These are phyloP conservation scores for Gambusia affinis DNA, from an alignment of 2,113 vertebrate species.

Conservation along the genomic window DNA sequence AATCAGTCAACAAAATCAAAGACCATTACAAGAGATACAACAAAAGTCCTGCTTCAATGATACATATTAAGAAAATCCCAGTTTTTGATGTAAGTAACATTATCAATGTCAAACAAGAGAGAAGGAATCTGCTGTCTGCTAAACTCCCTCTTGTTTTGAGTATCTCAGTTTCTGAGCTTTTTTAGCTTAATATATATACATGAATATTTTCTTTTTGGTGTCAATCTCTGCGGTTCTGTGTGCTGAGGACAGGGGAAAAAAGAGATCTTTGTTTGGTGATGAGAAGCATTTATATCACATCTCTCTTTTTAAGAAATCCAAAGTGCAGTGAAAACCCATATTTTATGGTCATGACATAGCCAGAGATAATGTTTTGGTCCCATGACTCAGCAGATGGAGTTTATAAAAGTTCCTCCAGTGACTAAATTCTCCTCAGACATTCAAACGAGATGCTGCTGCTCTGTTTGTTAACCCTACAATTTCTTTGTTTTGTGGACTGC, in stretches of 20 bases:
- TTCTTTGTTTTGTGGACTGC: slow-evolving; percentile 7
- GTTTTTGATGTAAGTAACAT: too few relatives aligned
- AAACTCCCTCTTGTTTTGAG: neutral
- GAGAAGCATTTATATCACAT: neutral
- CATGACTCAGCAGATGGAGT: slow-evolving; percentile 24
- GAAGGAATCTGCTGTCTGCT: neutral
- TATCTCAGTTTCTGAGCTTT: neutral
- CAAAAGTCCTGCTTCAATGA: too few relatives aligned
- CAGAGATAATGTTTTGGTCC: neutral
- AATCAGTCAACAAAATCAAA: neutral
- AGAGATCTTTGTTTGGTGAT: neutral
- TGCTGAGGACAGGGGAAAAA: neutral
- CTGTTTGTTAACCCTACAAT: slow-evolving; percentile 12
- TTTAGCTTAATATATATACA: neutral
- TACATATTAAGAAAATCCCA: too few relatives aligned
- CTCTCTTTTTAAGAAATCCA: neutral
- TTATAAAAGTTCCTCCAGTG: neutral
- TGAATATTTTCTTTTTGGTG: neutral
- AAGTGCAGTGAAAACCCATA: neutral
- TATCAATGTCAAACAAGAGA: too few relatives aligned
- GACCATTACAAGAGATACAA: too few relatives aligned
- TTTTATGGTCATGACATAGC: neutral
- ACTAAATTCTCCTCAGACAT: neutral
- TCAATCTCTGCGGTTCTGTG: neutral
- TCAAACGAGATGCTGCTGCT: slow-evolving; percentile 26